These are phyloP conservation scores for Andrena marginata DNA, from an alignment of 2,888 invertebrate species.

Conservation along the genomic window DNA sequence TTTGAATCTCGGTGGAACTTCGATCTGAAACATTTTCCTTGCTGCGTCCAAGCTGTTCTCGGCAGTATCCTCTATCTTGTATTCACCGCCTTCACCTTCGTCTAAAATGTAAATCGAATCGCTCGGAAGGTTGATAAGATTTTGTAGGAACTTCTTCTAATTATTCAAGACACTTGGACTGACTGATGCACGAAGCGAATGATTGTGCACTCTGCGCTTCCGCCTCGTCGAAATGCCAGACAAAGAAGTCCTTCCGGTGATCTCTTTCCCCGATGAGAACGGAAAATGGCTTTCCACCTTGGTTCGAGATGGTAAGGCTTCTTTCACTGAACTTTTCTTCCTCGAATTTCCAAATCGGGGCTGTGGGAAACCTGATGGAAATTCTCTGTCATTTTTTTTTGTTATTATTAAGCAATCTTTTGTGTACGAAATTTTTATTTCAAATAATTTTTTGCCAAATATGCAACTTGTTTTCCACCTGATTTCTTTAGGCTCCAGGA, in stretches of 20 bases:
- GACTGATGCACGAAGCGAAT: neutral
- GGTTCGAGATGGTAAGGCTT: constrained; percentile 27
- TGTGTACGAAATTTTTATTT: neutral
- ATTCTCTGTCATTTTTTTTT: neutral
- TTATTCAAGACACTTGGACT: neutral
- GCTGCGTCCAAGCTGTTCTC: neutral
- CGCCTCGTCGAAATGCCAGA: constrained; percentile 40
- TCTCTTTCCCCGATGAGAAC: constrained; percentile 25
- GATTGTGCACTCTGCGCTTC: neutral
- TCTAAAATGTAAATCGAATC: constrained; percentile 2
- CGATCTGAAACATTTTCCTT: constrained; percentile 27
- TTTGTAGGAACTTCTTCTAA: neutral
- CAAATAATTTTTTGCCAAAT: neutral
- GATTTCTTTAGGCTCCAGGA: constrained; percentile 37
- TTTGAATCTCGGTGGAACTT: constrained; percentile 34
- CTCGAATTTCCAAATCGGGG: constrained; percentile 43
- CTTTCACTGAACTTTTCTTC: constrained; percentile 18
- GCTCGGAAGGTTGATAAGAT: neutral
- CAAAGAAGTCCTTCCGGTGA: constrained; percentile 21
- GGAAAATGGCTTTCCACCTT: constrained; percentile 43
- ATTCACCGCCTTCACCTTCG: neutral
- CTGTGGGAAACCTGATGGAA: constrained; percentile 42
- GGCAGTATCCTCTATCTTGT: neutral
- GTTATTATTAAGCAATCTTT: neutral
- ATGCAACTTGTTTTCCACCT: constrained; percentile 6